These are phyloP conservation scores for Sphaeramia orbicularis DNA, from an alignment of 2,797 vertebrate genomes.

Conservation along the genomic window DNA sequence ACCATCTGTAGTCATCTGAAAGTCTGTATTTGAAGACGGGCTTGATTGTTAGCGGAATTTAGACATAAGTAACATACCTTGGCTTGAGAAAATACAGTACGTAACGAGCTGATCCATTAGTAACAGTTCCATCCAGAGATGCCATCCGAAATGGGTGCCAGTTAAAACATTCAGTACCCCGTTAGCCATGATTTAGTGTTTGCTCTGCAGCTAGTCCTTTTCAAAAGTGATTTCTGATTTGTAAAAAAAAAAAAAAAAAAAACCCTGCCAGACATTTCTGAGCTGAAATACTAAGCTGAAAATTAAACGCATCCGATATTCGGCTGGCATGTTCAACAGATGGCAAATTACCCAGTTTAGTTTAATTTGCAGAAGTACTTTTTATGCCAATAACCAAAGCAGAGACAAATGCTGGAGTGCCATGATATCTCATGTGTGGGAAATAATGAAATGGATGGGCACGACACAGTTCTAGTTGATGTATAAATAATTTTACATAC, in stretches of 20 bases:
- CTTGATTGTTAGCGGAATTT: neutral
- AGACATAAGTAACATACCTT: neutral
- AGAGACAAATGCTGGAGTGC: slow-evolving; percentile 10
- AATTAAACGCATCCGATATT: neutral
- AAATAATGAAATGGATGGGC: neutral
- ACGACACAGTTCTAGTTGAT: neutral
- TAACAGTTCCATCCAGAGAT: neutral
- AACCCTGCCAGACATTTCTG: neutral
- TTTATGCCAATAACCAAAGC: neutral
- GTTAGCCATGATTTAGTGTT: neutral
- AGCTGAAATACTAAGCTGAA: slow-evolving; percentile 5
- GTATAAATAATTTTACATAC: neutral
- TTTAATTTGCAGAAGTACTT: neutral
- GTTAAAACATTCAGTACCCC: neutral
- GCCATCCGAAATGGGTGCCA: neutral
- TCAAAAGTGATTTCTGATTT: neutral
- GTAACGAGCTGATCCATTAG: neutral
- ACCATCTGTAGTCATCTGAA: neutral
- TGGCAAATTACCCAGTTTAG: slow-evolving; percentile 2
- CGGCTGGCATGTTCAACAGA: slow-evolving; percentile 4
- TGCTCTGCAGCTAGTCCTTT: neutral
- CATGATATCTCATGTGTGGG: neutral
- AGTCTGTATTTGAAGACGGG: neutral
- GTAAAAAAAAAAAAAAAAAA: neutral
- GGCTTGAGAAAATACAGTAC: neutral